Evolutionary conservation across 1,140 invertebrate genomes (phyloP), one percentile per base, ranked within the genome.

Genomic region (Philopotamus ludificatus): DNA sequence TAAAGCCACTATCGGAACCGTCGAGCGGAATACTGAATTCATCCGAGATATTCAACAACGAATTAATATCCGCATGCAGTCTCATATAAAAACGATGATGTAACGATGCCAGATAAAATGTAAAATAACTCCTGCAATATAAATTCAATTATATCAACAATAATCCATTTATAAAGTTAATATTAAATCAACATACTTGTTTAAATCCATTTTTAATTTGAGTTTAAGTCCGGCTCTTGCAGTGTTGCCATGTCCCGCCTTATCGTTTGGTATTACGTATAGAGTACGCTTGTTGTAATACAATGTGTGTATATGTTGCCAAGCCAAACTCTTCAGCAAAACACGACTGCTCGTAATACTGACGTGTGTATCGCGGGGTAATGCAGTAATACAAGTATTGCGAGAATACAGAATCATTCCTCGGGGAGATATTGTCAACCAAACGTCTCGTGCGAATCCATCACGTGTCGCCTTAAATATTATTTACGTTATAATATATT

Each of bases 11-110:
- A n/a, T 42, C 8, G 47, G 0, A 18, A 10, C 18, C 67, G 74
- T 75, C 55, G 22, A 82, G 58, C 2, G 81, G 79, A 45, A 80
- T 77, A 65, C 79, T 83, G 57, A 84, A 75, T 72, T 84, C 87
- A 79, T 85, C 83, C 22, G 86, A 84, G 67, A 90, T 80, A 60
- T 83, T 83, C 71, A 86, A 84, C 26, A 89, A 79, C 41, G 87
- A 88, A 25, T 86, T 86, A 26, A 87, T 83, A 73, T 89, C 87
- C 10, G 86, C 85, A 70, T 87, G 84, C 22, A 89, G 75, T 73
- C 87, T 86, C 65, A 89, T 78, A 77, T 87, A 90, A 73, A 90
- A 87, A 72, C 89, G 85, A 74, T 90, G 89, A 73, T 90, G 89
- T 20, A 89, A 74, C 1, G 88, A 89, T 8, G 87, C 87, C 25